Evolutionary conservation across 2,113 vertebrate genomes (phyloP).

Genomic region (Xenopus laevis): DNA sequence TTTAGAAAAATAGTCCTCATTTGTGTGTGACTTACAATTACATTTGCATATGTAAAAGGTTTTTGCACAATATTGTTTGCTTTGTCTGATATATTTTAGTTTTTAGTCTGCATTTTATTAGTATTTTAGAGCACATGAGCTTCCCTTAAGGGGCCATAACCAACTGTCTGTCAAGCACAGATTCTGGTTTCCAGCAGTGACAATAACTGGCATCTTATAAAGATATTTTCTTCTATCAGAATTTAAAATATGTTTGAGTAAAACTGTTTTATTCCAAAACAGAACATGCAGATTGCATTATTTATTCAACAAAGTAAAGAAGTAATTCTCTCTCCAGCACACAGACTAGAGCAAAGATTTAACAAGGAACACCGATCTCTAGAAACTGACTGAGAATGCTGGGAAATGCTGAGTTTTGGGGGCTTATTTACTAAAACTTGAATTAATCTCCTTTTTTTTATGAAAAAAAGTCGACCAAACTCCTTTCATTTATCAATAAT

Average conservation of each 20-base stretch:
- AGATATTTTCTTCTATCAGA: neutral
- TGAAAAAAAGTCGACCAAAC: too few species aligned
- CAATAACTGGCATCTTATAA: neutral
- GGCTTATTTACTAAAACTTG: too few species aligned
- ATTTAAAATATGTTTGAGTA: conserved; percentile 2
- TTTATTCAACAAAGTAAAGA: too few species aligned
- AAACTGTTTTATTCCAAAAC: neutral
- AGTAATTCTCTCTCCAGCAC: too few species aligned
- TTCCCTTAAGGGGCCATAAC: conserved; percentile 8
- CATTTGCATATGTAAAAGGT: conserved; percentile 42
- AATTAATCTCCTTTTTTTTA: too few species aligned
- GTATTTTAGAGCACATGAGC: conserved; percentile 19
- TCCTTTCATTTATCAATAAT: too few species aligned
- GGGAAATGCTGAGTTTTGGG: too few species aligned
- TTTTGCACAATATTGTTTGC: conserved; percentile 36
- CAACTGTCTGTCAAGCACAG: conserved; percentile 7
- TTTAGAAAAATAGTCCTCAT: conserved; percentile 42
- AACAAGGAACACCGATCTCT: too few species aligned
- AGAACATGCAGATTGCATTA: neutral
- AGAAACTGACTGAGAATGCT: too few species aligned
- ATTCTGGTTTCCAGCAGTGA: conserved; percentile 6
- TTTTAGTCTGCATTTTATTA: neutral
- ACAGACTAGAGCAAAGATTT: too few species aligned
- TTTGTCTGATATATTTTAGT: conserved; percentile 28
- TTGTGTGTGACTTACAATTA: conserved; percentile 27